Conservation (phyloP, 2,888 invertebrate genomes). For the Stenotaenia linearis region DNA sequence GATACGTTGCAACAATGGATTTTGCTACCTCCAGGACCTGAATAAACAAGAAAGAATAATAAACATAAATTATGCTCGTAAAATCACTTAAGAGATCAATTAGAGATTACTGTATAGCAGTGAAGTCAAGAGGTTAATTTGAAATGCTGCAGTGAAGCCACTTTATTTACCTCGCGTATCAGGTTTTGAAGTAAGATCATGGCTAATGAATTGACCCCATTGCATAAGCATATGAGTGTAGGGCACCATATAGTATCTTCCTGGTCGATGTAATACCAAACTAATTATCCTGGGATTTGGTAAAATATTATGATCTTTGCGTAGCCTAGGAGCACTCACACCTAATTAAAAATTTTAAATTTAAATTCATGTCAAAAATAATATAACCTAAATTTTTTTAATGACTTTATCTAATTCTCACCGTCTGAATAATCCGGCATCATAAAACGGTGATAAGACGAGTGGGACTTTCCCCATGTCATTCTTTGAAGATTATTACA, state of each 20-base stretch:
- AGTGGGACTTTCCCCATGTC: slow-evolving; percentile 34
- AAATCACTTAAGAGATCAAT: too few species aligned
- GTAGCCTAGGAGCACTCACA: slow-evolving; percentile 35
- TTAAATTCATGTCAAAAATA: not conserved
- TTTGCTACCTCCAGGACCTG: slow-evolving; percentile 27
- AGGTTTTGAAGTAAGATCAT: slow-evolving; percentile 36
- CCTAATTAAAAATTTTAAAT: slow-evolving; percentile 27
- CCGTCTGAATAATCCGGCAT: slow-evolving; percentile 36
- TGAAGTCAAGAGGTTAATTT: not conserved
- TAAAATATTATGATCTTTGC: slow-evolving; percentile 33
- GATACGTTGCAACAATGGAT: slow-evolving; percentile 32
- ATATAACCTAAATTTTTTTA: not conserved
- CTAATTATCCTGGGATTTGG: slow-evolving; percentile 36
- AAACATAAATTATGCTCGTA: too few species aligned
- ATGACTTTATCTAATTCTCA: not conserved
- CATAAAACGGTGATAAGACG: slow-evolving; percentile 33
- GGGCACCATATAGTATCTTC: slow-evolving; percentile 34
- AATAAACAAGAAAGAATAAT: not conserved
- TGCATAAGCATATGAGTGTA: slow-evolving; percentile 37
- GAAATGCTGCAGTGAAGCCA: not conserved
- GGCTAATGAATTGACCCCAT: slow-evolving; percentile 37
- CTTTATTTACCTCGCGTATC: slow-evolving; percentile 34
- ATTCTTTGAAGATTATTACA: slow-evolving; percentile 35
- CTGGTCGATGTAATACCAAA: slow-evolving; percentile 35
- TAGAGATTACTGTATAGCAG: too few species aligned